phyloP scores from a whole-genome alignment of 2,113 vertebrate species.

The Centropus bengalensis region DNA sequence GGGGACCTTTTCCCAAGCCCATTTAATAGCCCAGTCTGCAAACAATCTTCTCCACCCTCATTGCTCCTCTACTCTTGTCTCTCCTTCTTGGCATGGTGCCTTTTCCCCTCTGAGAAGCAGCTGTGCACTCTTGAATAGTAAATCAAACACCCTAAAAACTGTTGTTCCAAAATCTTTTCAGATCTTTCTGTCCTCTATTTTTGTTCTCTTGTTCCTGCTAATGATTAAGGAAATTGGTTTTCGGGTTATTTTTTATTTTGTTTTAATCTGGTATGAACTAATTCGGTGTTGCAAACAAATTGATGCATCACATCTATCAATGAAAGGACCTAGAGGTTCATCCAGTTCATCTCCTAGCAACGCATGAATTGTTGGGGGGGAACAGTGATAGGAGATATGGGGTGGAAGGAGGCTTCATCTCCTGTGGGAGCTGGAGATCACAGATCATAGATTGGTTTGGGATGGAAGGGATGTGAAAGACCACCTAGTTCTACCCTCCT shows the following conservation, averaged over 20 bases:
- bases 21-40: conserved; percentile 62
- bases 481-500: too few species aligned
- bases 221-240: neutral
- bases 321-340: neutral
- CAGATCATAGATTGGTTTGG: neutral
- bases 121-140: conserved; percentile 74
- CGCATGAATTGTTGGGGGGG: neutral
- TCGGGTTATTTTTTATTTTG: neutral
- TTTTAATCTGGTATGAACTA: neutral
- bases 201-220: conserved; percentile 50
- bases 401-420: neutral
- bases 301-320: neutral
- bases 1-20: conserved; percentile 22
- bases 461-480: too few species aligned
- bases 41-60: conserved; percentile 57
- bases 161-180: conserved; percentile 65
- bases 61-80: conserved; percentile 35
- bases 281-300: conserved; percentile 20
- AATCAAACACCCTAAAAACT: conserved; percentile 73
- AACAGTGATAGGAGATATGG: rapidly evolving
- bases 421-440: neutral
- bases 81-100: conserved; percentile 66
- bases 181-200: conserved; percentile 47
- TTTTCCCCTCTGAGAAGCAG: conserved; percentile 39
- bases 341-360: neutral